Conservation (phyloP, 2,888 invertebrate species). For the Chromoteleia sp. region DNA sequence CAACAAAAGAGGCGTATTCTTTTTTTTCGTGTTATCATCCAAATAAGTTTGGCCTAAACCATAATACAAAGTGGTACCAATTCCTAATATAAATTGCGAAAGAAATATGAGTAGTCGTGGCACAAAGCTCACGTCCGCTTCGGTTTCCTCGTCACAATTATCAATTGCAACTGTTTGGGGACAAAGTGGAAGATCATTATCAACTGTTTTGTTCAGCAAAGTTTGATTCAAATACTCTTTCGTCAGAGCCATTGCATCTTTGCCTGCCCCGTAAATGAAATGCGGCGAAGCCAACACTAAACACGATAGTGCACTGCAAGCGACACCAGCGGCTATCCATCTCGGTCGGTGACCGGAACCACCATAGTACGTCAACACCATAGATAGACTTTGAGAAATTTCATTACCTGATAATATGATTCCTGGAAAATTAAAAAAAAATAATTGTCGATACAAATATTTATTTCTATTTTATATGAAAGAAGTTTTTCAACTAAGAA, state of each 20-base stretch:
- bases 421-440: conserved; percentile 83
- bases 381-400: conserved; percentile 88
- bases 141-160: conserved; percentile 84
- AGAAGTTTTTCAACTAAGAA: neutral
- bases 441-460: neutral
- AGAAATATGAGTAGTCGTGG: conserved; percentile 88
- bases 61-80: conserved; percentile 89
- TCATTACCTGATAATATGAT: conserved; percentile 89
- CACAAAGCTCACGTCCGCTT: conserved; percentile 84
- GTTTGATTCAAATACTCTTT: conserved; percentile 83
- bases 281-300: conserved; percentile 87
- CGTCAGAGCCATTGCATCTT: conserved; percentile 85
- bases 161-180: conserved; percentile 78
- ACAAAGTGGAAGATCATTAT: conserved; percentile 77
- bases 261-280: conserved; percentile 87
- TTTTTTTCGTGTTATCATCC: conserved; percentile 89
- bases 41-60: conserved; percentile 89
- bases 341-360: conserved; percentile 89
- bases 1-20: conserved; percentile 87
- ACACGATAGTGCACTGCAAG: conserved; percentile 87
- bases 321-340: conserved; percentile 89
- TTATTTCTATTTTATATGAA: neutral
- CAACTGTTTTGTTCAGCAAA: conserved; percentile 75
- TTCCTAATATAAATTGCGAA: conserved; percentile 89
- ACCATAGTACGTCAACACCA: conserved; percentile 88